Conservation (phyloP, 2,113 vertebrate species). For the Solenodon paradoxus region DNA sequence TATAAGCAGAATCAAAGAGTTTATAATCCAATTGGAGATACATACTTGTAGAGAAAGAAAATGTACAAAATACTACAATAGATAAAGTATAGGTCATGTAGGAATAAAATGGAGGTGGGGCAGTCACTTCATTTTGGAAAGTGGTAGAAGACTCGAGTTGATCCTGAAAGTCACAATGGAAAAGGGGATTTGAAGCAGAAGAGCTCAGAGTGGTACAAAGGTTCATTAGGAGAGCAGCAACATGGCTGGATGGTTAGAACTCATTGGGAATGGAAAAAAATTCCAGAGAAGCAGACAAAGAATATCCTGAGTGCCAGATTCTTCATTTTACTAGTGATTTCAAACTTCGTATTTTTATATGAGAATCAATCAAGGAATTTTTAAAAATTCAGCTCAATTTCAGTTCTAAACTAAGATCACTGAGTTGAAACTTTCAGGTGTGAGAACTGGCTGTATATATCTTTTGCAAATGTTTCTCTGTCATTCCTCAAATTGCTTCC, state of each 20-base stretch:
- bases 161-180: background rate
- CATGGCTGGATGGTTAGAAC: background rate
- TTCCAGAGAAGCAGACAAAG: background rate
- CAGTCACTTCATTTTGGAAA: background rate
- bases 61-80: background rate
- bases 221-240: background rate
- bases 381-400: background rate
- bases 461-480: background rate
- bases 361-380: background rate
- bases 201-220: background rate
- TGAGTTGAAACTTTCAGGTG: background rate
- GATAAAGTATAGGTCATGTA: background rate
- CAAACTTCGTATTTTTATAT: background rate
- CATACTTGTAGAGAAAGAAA: background rate
- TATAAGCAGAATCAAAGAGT: background rate
- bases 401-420: background rate
- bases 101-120: background rate
- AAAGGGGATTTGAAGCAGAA: background rate
- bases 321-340: background rate
- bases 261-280: background rate
- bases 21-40: background rate
- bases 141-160: background rate
- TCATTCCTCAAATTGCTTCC: background rate
- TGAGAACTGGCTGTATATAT: background rate
- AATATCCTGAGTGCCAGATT: background rate